Base-by-base conservation (phyloP, 2,113 vertebrate species). In the Casuarius casuarius region DNA sequence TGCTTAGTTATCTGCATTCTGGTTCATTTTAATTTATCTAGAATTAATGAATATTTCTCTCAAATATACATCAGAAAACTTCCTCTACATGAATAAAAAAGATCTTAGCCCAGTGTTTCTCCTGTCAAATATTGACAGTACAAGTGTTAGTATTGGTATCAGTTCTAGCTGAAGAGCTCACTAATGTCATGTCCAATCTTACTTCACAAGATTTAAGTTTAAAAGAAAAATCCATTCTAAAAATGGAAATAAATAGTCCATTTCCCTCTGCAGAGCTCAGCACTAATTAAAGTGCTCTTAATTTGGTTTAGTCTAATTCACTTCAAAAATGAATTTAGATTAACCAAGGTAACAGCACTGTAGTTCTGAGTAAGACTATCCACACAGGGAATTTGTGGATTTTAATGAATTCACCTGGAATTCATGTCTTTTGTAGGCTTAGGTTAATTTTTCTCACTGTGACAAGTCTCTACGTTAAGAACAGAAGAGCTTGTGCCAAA, bases 391-490 rank as follows among this genome's bases (percentile, higher is more conserved):
- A 66, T 75, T 75, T 85, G 84, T 80, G 88, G 54, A 86, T 87
- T 93, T 90, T 92, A 88, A 84, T 84, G 33, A 86, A 83, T 80
- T 93, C 87, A 82, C 84, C 77, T 95, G 42, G 52, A 94, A 82
- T 94, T 95, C 48, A 4, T 29, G 42, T 51, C 28, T 84, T 81
- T 79, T 51, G n/a, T 3, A 62, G 21, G 62, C 20, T 95, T 80
- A 59, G 46, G 44, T 4, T 83, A 73, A 58, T 94, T 91, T 66
- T 83, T 44, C 59, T 70, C 21, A 8, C 40, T 31, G 26, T 75
- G 87, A 46, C 77, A 82, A 89, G 81, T 76, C 65, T 77, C 61
- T 87, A 52, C 48, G 11, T 4, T 58, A 80, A 68, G 88, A 80
- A 74, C 26, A 61, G 61, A 40, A 74, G 67, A 48, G 38, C 40